These are phyloP conservation scores for Leptoteleia sp. DNA, from an alignment of 1,140 invertebrate species.

Conservation along the genomic window DNA sequence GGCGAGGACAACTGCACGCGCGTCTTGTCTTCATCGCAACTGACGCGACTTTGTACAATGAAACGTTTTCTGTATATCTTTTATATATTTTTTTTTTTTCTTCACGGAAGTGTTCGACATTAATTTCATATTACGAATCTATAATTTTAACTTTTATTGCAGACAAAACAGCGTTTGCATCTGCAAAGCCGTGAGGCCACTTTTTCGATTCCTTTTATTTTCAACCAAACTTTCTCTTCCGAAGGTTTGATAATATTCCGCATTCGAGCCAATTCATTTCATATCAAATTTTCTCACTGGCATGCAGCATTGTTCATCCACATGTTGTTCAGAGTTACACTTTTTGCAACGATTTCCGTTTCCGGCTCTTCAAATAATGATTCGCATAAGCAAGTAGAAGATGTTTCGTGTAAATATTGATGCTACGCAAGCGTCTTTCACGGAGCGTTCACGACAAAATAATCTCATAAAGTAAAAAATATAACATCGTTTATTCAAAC, in stretches of 20 bases:
- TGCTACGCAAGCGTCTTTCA: slow-evolving; percentile 6
- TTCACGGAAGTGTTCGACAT: slow-evolving; percentile 69
- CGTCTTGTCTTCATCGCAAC: slow-evolving; percentile 73
- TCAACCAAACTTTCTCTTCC: slow-evolving; percentile 70
- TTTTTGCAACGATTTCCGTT: slow-evolving; percentile 62
- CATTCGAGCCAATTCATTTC: slow-evolving; percentile 52
- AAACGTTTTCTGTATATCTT: slow-evolving; percentile 66
- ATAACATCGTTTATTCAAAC: slow-evolving; percentile 17
- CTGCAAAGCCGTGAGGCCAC: slow-evolving; percentile 68
- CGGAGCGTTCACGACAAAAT: slow-evolving; percentile 27
- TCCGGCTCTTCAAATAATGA: slow-evolving; percentile 53
- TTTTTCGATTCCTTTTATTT: slow-evolving; percentile 67
- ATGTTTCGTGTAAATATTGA: slow-evolving; percentile 9
- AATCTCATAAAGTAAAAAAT: slow-evolving; percentile 31
- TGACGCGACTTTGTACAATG: slow-evolving; percentile 78
- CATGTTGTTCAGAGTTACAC: slow-evolving; percentile 58
- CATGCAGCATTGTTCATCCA: slow-evolving; percentile 60
- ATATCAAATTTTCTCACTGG: slow-evolving; percentile 61
- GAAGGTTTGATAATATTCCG: slow-evolving; percentile 64
- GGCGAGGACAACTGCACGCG: slow-evolving; percentile 74
- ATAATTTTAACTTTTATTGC: slow-evolving; percentile 77
- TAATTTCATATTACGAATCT: slow-evolving; percentile 76
- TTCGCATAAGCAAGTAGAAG: slow-evolving; percentile 8
- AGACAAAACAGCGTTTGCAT: slow-evolving; percentile 69
- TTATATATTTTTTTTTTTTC: slow-evolving; percentile 51